Evolutionary conservation across 1,140 invertebrate genomes (phyloP).

Genomic region (Drosophila lacertosa): DNA sequence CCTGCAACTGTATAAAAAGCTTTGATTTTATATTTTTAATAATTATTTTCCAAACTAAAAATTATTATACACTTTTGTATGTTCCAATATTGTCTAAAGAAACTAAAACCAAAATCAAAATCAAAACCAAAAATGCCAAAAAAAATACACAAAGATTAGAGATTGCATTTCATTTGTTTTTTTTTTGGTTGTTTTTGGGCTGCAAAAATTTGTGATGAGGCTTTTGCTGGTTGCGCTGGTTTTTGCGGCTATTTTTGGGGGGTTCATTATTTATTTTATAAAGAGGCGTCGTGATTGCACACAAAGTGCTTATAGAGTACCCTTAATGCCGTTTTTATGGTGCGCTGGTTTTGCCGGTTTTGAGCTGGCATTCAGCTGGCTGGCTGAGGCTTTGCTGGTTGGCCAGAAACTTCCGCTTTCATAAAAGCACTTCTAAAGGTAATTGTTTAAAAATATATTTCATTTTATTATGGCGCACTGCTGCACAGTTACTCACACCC

Average conservation of each 20-base stretch:
- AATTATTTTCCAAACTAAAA: too few species aligned
- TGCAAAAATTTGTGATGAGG: background rate
- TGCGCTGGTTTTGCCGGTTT: constrained; percentile 7
- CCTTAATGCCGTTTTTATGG: constrained; percentile 17
- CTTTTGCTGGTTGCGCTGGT: background rate
- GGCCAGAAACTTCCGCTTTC: constrained; percentile 57
- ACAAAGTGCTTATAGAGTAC: constrained; percentile 20
- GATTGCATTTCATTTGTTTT: too few species aligned
- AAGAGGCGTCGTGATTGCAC: constrained; percentile 20
- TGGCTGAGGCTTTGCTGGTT: constrained; percentile 39
- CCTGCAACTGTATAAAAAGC: too few species aligned
- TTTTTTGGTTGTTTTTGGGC: background rate
- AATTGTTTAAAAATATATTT: constrained; percentile 81
- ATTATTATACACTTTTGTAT: too few species aligned
- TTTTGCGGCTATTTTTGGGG: too few species aligned
- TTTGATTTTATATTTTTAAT: too few species aligned
- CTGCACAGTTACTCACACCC: constrained; percentile 21
- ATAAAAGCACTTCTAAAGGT: constrained; percentile 71
- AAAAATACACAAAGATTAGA: too few species aligned
- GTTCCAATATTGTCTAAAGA: too few species aligned
- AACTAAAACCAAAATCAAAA: too few species aligned
- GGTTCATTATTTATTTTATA: constrained; percentile 10
- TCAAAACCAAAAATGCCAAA: too few species aligned
- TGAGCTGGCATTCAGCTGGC: constrained; percentile 10
- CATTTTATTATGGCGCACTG: constrained; percentile 64